Evolutionary conservation across 1,140 invertebrate genomes (phyloP).

Genomic region (Euglossa dilemma): DNA sequence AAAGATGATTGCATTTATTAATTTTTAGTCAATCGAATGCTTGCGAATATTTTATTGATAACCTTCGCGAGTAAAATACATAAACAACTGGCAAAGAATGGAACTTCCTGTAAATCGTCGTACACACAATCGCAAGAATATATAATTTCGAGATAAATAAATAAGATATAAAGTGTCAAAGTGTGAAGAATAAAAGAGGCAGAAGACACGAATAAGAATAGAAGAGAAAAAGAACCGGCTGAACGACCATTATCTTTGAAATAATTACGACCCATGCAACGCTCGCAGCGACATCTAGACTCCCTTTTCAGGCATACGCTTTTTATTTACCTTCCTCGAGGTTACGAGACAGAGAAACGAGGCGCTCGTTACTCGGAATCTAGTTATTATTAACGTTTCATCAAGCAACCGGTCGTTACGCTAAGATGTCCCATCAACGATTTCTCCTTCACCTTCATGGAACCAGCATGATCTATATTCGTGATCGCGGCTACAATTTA

Average conservation of each 20-base stretch:
- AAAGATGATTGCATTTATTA: too few species aligned
- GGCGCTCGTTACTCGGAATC: conserved; percentile 11
- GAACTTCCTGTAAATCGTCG: background rate
- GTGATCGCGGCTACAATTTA: conserved; percentile 44
- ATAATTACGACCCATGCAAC: background rate
- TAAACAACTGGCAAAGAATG: too few species aligned
- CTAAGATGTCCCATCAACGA: conserved; percentile 51
- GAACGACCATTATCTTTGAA: background rate
- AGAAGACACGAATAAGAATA: too few species aligned
- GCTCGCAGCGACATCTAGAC: background rate
- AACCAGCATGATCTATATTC: conserved; percentile 33
- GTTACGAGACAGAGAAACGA: conserved; percentile 9
- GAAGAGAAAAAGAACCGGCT: background rate
- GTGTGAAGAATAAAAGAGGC: background rate
- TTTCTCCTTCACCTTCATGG: conserved; percentile 48
- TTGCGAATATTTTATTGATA: too few species aligned
- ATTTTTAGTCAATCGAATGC: too few species aligned
- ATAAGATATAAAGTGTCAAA: background rate
- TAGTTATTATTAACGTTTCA: conserved; percentile 35
- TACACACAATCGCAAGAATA: too few species aligned
- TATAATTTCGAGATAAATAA: too few species aligned
- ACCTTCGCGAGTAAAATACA: too few species aligned
- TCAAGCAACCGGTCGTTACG: conserved; percentile 4
- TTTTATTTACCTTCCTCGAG: background rate
- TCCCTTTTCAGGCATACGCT: background rate